Percentiles rank a stretch among this genome's conserved stretches.
phyloP scores from a whole-genome alignment of 2,113 vertebrate genomes.

The Urocolius indicus region DNA sequence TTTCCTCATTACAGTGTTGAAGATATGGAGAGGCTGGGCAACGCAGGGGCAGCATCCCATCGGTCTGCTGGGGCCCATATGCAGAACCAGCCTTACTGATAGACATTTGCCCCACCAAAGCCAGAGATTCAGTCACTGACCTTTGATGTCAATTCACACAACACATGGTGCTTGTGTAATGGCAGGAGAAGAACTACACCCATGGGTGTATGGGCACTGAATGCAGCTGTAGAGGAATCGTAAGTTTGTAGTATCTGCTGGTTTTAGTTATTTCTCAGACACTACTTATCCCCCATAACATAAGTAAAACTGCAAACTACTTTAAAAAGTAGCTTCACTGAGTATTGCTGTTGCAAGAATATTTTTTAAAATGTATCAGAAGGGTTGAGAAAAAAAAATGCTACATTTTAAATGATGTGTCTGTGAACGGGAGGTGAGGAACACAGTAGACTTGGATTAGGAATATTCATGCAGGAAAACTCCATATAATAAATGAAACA shows the following conservation, averaged over 20 bases:
- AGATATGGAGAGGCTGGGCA: accelerated
- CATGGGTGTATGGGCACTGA: background rate
- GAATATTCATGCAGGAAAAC: background rate
- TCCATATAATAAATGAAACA: background rate
- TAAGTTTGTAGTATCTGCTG: background rate
- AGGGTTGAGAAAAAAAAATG: background rate
- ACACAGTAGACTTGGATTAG: background rate
- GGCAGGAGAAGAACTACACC: background rate
- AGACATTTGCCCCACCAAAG: background rate
- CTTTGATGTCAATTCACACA: background rate
- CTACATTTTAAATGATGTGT: background rate
- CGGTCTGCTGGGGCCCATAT: accelerated
- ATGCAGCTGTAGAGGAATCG: background rate
- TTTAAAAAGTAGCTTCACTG: background rate
- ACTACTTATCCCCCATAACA: background rate
- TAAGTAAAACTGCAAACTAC: background rate
- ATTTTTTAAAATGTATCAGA: background rate
- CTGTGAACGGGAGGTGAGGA: background rate
- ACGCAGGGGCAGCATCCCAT: background rate
- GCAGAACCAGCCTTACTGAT: background rate
- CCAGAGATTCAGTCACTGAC: background rate
- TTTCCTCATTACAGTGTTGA: background rate
- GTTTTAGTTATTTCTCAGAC: background rate
- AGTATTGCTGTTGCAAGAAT: background rate
- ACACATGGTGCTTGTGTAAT: background rate